phyloP scores from a whole-genome alignment of 2,113 vertebrate genomes.

The Suncus etruscus region DNA sequence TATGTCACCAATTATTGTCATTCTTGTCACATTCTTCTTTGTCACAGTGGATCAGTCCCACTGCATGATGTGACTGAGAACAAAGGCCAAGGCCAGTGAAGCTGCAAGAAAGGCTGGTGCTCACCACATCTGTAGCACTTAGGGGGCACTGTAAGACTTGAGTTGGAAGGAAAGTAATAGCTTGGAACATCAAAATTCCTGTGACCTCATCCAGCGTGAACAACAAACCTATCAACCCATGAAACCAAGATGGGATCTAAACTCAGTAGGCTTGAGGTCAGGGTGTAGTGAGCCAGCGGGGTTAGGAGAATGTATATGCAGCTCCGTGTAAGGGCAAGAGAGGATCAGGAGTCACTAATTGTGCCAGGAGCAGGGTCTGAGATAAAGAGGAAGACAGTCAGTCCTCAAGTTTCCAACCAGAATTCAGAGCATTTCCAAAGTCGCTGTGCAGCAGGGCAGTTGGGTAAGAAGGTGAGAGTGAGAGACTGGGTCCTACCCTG shows the following conservation, averaged over 20 bases:
- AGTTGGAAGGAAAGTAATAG: not conserved
- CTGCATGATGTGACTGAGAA: too few species aligned
- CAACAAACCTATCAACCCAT: not conserved
- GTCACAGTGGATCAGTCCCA: not conserved
- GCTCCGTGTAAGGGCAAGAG: not conserved
- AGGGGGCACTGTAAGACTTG: too few species aligned
- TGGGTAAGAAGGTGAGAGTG: too few species aligned
- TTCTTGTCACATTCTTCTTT: not conserved
- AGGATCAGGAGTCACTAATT: not conserved
- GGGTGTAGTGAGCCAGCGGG: not conserved
- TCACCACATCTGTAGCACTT: too few species aligned
- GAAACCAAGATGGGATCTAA: not conserved
- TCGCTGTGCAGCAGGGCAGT: not conserved
- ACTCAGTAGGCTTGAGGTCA: fast-evolving
- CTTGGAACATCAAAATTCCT: slow-evolving; percentile 5
- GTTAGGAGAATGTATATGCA: fast-evolving
- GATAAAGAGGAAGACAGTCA: not conserved
- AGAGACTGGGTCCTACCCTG: not conserved
- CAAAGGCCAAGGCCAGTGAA: not conserved
- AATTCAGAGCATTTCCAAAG: not conserved
- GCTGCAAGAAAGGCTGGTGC: too few species aligned
- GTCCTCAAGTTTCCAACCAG: not conserved
- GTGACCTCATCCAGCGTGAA: not conserved
- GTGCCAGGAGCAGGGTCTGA: too few species aligned
- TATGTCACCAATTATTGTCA: not conserved